Evolutionary conservation across 2,797 vertebrate genomes (phyloP), one percentile per base, ranked within the genome.

Genomic region (Threskiornis aethiopicus): DNA sequence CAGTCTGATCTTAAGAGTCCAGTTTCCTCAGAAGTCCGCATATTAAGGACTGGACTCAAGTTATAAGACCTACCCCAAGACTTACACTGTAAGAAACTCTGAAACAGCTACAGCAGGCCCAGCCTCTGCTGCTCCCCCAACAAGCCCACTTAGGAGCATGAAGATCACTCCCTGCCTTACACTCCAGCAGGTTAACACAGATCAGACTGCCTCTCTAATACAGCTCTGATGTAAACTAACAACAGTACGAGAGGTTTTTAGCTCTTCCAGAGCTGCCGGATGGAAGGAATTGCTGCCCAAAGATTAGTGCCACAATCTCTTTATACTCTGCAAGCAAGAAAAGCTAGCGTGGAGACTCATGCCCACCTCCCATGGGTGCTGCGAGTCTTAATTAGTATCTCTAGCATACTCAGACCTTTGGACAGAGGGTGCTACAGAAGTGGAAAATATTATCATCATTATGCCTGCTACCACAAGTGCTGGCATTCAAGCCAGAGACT

Each of bases 401-500:
- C 54, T 11, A 81, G 62, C 76, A 75, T 9, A 41, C 42, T 75
- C 47, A 1, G 72, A 84, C 82, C 90, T 96, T 84, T 69, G 82
- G 89, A 84, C 47, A 91, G 89, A 86, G 84, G 91, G 92, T 86
- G 87, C 92, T 51, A 89, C 62, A 92, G 79, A 95, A 96, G 70
- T 87, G 87, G 92, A 91, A 97, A 97, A 95, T 81, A 93, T 78
- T 75, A 84, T 72, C 87, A 83, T 94, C 84, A 91, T 94, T 92
- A 95, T 31, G 87, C 58, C 80, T 81, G 93, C 79, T 81, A 64
- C 82, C 62, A 75, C 55, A 54, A 91, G 91, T 16, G 81, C 87
- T 91, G 85, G 79, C 67, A 70, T 71, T 80, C 66, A 62, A 88
- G 73, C n/a, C 47, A 80, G 84, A 91, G 81, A 61, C 57, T 89